Base-by-base conservation (phyloP, 2,888 invertebrate genomes). In the Protophormia terraenovae region DNA sequence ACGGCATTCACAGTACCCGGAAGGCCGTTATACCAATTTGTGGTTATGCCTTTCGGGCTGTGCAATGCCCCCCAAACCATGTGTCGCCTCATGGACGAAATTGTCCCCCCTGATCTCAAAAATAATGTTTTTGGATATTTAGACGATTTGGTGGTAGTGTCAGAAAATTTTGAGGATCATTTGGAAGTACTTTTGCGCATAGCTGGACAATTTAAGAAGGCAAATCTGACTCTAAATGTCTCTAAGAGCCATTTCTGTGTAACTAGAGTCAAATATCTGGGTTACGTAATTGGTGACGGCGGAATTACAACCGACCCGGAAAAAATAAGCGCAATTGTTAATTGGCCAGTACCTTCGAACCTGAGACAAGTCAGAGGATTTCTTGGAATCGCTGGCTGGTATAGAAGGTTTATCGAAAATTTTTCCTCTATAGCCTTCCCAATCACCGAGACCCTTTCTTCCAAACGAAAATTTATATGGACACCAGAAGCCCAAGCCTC, bases 11-110 rank as follows among this genome's bases (percentile, higher is more conserved):
- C 86, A 2, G 67, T 87, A 0, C 86, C 87, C 0, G 82, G 78
- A 22, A 69, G 86, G 10, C 85, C 88, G 0, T 50, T 87, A 0
- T 87, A 87, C 12, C 87, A 87, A n/a, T 87, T 86, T 41, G 72
- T 53, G 0, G 72, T 79, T 1, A 87, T 86, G 84, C 84, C n/a
- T n/a, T n/a, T n/a, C n/a, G n/a, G n/a, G n/a, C n/a, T n/a, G n/a
- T n/a, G n/a, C n/a, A n/a, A n/a, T n/a, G n/a, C n/a, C n/a, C 64
- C 86, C 2, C 71, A 73, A 29, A 82, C 82, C 19, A 67, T 87
- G 71, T 75, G 83, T 8, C 32, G 80, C 10, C 35, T 79, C 22
- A 87, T 86, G 77, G 83, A 86, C 32, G 19, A 45, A 22, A 32
- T 87, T 2, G 75, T 83, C 22, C 86, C 86, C 1, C 16, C 72